A percentile compares a stretch with the other conserved stretches of the same genome.
Conservation (phyloP, 2,888 invertebrate species). For the Microplitis manilae region DNA sequence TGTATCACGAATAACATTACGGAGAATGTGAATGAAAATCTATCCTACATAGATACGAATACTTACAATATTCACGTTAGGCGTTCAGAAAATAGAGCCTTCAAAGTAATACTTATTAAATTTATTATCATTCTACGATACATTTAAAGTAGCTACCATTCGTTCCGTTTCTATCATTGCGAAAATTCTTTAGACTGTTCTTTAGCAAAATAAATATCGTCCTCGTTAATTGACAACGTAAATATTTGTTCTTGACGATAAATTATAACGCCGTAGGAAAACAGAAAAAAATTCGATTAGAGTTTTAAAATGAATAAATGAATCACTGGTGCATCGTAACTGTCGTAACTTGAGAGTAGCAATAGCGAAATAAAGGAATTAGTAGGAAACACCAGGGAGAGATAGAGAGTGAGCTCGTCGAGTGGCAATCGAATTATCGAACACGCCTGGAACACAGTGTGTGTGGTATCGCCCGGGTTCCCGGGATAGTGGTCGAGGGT, state of each 20-base stretch:
- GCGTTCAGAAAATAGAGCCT: no score
- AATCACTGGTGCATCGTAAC: slow-evolving; percentile 9
- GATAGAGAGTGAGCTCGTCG: slow-evolving; percentile 9
- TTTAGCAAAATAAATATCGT: not conserved
- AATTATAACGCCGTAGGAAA: not conserved
- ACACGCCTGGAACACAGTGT: slow-evolving; percentile 31
- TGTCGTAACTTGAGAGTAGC: slow-evolving; percentile 12
- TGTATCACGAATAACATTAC: slow-evolving; percentile 15
- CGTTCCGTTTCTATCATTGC: not conserved
- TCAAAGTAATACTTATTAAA: no score
- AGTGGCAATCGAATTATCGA: slow-evolving; percentile 37
- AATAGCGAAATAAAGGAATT: slow-evolving; percentile 33
- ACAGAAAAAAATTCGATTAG: not conserved
- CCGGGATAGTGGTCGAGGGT: not conserved
- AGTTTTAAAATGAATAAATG: slow-evolving; percentile 3
- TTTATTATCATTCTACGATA: not conserved
- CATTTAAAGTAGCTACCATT: not conserved
- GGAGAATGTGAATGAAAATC: slow-evolving; percentile 10
- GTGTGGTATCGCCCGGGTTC: slow-evolving; percentile 2
- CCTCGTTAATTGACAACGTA: not conserved
- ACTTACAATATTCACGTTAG: not conserved
- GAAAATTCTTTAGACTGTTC: not conserved
- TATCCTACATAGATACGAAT: not conserved
- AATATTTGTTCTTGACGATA: no score
- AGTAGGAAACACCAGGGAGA: slow-evolving; percentile 32